phyloP scores from a whole-genome alignment of 2,888 invertebrate genomes.

The Pseudolycoriella hygida region DNA sequence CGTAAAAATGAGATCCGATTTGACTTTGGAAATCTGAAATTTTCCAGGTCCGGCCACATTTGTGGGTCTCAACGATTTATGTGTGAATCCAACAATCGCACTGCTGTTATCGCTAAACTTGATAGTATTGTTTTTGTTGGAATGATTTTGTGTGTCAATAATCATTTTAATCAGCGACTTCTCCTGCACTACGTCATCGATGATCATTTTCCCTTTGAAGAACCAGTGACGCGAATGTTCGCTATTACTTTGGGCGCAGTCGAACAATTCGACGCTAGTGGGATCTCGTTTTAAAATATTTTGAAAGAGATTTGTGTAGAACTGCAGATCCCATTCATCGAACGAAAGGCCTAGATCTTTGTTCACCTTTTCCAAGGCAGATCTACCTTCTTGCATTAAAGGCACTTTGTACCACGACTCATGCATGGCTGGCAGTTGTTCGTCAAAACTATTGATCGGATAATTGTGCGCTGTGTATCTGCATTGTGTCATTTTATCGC shows the following conservation, averaged over 20 bases:
- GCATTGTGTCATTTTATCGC: slow-evolving; percentile 91
- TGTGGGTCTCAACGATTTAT: slow-evolving; percentile 48
- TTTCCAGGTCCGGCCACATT: slow-evolving; percentile 38
- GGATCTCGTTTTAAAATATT: slow-evolving; percentile 76
- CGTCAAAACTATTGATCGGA: slow-evolving; percentile 47
- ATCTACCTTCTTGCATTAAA: slow-evolving; percentile 53
- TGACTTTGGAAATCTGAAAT: slow-evolving; percentile 38
- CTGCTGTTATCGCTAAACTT: slow-evolving; percentile 96
- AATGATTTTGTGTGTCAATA: slow-evolving; percentile 66
- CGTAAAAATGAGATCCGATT: slow-evolving; percentile 86
- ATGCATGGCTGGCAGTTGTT: slow-evolving; percentile 43
- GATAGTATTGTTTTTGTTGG: slow-evolving; percentile 87
- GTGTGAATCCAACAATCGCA: slow-evolving; percentile 70
- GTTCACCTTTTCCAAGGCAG: slow-evolving; percentile 69
- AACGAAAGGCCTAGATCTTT: slow-evolving; percentile 71
- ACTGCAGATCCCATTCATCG: slow-evolving; percentile 82
- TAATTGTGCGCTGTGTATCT: slow-evolving; percentile 50
- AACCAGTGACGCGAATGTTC: slow-evolving; percentile 99
- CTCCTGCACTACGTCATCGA: slow-evolving; percentile 59
- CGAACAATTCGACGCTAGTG: slow-evolving; percentile 94
- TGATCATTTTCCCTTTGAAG: slow-evolving; percentile 77
- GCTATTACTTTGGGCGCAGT: slow-evolving; percentile 94
- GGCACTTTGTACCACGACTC: slow-evolving; percentile 73
- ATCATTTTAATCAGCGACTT: slow-evolving; percentile 85
- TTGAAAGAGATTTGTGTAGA: slow-evolving; percentile 73